phyloP scores from a whole-genome alignment of 2,888 invertebrate species.

The Netelia fuscicornis region DNA sequence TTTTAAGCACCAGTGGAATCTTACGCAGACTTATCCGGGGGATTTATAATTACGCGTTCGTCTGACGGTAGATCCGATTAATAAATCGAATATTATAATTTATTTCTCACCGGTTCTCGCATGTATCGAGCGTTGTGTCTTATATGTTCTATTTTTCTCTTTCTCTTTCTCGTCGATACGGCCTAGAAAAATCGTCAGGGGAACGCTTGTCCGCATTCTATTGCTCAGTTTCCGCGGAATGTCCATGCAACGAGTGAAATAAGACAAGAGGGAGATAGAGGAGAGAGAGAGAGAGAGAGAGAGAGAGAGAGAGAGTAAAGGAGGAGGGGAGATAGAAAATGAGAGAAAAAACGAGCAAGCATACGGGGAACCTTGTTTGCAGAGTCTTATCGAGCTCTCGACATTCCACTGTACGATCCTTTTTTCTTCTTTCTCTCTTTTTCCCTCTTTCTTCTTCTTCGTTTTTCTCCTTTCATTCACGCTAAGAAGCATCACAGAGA shows the following conservation, averaged over 20 bases:
- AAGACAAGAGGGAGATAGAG: constrained; percentile 11
- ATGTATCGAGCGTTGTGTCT: background rate
- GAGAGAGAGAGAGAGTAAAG: background rate
- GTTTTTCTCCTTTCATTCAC: constrained; percentile 33
- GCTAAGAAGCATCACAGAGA: background rate
- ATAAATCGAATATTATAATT: constrained; percentile 16
- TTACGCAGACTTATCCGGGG: background rate
- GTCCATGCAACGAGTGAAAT: constrained; percentile 13
- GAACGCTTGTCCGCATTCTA: constrained; percentile 48
- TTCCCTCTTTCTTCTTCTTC: constrained; percentile 48
- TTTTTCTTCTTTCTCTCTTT: constrained; percentile 35
- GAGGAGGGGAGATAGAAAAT: constrained; percentile 1
- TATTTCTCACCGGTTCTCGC: background rate
- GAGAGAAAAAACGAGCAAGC: constrained; percentile 12
- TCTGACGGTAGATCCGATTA: constrained; percentile 10
- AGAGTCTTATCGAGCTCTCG: constrained; percentile 55
- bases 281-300: constrained; percentile 18
- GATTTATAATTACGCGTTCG: constrained; percentile 5
- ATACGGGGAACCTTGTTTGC: constrained; percentile 46
- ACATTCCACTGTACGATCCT: constrained; percentile 51
- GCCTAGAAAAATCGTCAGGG: constrained; percentile 45
- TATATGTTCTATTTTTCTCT: background rate
- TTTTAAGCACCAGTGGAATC: background rate
- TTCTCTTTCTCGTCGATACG: constrained; percentile 15
- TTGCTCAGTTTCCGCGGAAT: constrained; percentile 50